These are phyloP conservation scores for Petrophora chlorosata DNA, from an alignment of 2,888 invertebrate genomes.

Conservation along the genomic window DNA sequence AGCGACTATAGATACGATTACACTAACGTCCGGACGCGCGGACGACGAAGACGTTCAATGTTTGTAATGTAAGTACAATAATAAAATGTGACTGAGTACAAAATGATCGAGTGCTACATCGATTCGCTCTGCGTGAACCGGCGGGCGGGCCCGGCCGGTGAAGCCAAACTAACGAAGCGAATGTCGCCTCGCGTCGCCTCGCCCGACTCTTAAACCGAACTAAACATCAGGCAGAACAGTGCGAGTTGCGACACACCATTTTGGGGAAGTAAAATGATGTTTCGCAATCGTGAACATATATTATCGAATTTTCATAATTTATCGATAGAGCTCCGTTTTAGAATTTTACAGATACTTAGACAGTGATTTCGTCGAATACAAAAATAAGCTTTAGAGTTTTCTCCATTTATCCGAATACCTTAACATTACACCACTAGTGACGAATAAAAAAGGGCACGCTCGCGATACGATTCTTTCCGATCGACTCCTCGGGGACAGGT, in stretches of 20 bases:
- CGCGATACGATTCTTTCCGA: conserved; percentile 69
- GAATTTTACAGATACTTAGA: conserved; percentile 77
- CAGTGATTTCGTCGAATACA: conserved; percentile 79
- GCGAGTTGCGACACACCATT: conserved; percentile 70
- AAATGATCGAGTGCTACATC: conserved; percentile 52
- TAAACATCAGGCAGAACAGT: conserved; percentile 32
- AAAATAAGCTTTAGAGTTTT: conserved; percentile 83
- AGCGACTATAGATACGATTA: conserved; percentile 78
- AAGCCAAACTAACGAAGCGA: conserved; percentile 50
- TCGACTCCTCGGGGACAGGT: conserved; percentile 61
- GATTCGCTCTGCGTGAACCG: conserved; percentile 51
- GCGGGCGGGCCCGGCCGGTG: conserved; percentile 34
- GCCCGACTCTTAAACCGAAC: conserved; percentile 32
- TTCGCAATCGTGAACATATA: conserved; percentile 62
- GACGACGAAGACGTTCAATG: conserved; percentile 62
- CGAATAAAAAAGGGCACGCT: conserved; percentile 71
- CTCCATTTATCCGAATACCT: conserved; percentile 78
- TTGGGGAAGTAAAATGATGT: conserved; percentile 78
- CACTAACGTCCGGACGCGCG: conserved; percentile 67
- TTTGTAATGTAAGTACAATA: conserved; percentile 45
- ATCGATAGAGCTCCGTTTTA: conserved; percentile 64
- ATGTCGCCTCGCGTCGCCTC: conserved; percentile 54
- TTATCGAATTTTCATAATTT: conserved; percentile 49
- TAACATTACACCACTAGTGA: conserved; percentile 73
- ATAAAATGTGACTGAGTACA: conserved; percentile 47